phyloP scores from a whole-genome alignment of 2,113 vertebrate species.

The Patagioenas fasciata region DNA sequence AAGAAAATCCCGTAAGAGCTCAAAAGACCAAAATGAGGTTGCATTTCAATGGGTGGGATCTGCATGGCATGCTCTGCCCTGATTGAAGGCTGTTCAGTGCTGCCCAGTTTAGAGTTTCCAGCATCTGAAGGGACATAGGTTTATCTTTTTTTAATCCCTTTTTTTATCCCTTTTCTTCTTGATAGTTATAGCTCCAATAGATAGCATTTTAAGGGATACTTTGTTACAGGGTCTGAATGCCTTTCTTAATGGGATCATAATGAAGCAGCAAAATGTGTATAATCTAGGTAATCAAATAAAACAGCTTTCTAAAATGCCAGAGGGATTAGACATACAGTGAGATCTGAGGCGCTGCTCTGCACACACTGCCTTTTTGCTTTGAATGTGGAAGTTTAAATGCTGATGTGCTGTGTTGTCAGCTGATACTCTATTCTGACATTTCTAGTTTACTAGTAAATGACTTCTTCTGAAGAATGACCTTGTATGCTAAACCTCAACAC shows the following conservation, averaged over 20 bases:
- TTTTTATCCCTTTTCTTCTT: neutral
- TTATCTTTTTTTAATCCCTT: neutral
- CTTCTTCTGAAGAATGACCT: neutral
- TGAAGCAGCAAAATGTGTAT: neutral
- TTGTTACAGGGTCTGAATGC: neutral
- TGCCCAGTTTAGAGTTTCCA: neutral
- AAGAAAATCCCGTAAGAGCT: neutral
- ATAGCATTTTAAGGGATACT: neutral
- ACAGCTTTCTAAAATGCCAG: neutral
- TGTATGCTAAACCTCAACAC: neutral
- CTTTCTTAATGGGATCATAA: neutral
- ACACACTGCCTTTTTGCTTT: neutral
- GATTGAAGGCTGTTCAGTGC: neutral
- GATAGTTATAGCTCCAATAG: neutral
- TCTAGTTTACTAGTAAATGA: neutral
- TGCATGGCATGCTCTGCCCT: neutral
- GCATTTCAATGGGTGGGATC: neutral
- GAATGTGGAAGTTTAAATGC: neutral
- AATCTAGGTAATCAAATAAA: neutral
- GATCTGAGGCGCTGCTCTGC: neutral
- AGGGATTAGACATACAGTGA: neutral
- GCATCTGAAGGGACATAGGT: neutral
- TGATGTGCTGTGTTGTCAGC: neutral
- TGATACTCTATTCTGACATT: neutral
- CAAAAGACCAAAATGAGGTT: neutral